Evolutionary conservation across 1,140 invertebrate species (phyloP), one percentile per base, ranked within the genome.

Genomic region (Melanaphis sacchari): DNA sequence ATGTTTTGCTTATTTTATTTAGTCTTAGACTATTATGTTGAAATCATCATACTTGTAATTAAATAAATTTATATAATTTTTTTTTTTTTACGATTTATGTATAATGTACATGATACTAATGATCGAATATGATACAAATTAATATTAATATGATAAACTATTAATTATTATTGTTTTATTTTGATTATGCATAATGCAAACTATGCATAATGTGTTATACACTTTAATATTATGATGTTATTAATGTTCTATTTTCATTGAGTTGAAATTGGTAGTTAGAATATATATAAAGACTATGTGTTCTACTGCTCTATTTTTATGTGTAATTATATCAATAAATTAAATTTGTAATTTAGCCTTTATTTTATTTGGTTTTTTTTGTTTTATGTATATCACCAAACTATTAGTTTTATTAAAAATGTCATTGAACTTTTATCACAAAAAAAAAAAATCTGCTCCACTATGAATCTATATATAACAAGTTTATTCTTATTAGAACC

Each of bases 311-410:
- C 22, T 52, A n/a, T 85, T 31, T 9, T 88, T 38, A 52, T 49
- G 41, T 87, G 76, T 82, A 36, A 36, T 88, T 49, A 49, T 46
- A 31, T 88, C 1, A 49, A 88, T 88, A 88, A 49, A 88, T 88
- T 49, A 22, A 18, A 49, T 18, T 49, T 49, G 18, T 18, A 49
- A 36, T 26, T 52, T 22, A 24, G 24, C 15, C 59, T 66, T 66
- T n/a, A 66, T 66, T 66, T 66, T 66, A n/a, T 31, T 59, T 59
- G 0, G 4, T 11, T 59, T 15, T 6, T 59, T 59, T 22, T 52
- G 49, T 52, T 15, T 49, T 49, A 49, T 11, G 31, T 31, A 31
- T 31, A 4, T 9, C 31, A n/a, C 9, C 0, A 59, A 59, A 59
- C 9, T 11, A 84, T 24, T 84, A 22, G 21, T 31, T 41, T 84